Conservation (phyloP, 2,888 invertebrate genomes). For the Eugnorisma glareosa region DNA sequence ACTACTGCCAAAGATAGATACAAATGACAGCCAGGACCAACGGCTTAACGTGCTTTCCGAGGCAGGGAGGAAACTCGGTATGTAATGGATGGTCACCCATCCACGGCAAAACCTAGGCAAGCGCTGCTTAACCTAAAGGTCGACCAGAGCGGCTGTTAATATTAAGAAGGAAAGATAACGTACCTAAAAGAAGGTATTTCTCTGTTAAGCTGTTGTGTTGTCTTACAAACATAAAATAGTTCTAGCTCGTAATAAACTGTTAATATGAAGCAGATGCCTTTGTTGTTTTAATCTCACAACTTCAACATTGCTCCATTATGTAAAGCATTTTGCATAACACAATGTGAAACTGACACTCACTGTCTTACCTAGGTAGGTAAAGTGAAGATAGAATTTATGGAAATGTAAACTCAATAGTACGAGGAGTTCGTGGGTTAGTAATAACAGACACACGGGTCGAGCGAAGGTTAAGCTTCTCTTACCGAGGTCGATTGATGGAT, state of each 20-base stretch:
- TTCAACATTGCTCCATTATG: conserved; percentile 7
- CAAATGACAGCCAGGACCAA: too few relatives aligned
- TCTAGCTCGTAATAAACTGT: not conserved
- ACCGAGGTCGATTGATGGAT: not conserved
- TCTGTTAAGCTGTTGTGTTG: not conserved
- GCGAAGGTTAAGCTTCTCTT: not conserved
- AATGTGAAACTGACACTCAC: not conserved
- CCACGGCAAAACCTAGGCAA: too few relatives aligned
- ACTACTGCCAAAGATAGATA: too few relatives aligned
- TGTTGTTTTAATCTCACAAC: conserved; percentile 22
- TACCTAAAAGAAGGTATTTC: not conserved
- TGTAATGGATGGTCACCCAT: too few relatives aligned
- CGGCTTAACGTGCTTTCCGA: too few relatives aligned
- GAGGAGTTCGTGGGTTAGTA: not conserved
- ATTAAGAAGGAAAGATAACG: too few relatives aligned
- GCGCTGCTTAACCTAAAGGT: too few relatives aligned
- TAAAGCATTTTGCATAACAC: conserved; percentile 19
- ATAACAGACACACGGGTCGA: not conserved
- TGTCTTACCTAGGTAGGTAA: not conserved
- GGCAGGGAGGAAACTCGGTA: too few relatives aligned
- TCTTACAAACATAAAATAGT: not conserved
- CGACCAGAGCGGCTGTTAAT: too few relatives aligned
- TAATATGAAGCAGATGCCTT: not conserved
- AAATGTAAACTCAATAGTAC: conserved; percentile 4
- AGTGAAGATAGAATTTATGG: not conserved